These are phyloP conservation scores for Perdita meconis DNA, from an alignment of 2,888 invertebrate species.

Conservation along the genomic window DNA sequence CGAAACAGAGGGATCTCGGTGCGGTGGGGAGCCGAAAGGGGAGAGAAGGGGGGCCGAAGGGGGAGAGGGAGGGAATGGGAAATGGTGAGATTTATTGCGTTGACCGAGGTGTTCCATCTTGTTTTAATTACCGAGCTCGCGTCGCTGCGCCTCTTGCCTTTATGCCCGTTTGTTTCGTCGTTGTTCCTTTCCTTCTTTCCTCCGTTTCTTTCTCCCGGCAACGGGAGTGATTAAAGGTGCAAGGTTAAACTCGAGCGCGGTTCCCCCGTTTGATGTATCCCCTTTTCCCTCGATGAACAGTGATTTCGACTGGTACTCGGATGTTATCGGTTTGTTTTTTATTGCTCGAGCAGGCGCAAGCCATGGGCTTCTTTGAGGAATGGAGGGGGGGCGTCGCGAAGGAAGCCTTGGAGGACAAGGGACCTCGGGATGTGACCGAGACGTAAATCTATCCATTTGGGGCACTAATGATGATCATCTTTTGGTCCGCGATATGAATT, in stretches of 20 bases:
- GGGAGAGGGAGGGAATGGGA: conserved; percentile 57
- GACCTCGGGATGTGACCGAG: background rate
- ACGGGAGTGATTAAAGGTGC: conserved; percentile 23
- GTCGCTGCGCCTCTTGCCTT: conserved; percentile 46
- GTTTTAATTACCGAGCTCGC: conserved; percentile 75
- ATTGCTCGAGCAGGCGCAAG: background rate
- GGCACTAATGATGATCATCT: background rate
- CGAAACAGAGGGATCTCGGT: conserved; percentile 1
- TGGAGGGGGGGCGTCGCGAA: background rate
- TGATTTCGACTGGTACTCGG: conserved; percentile 18
- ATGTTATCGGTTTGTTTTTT: conserved; percentile 38
- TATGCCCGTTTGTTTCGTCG: conserved; percentile 20
- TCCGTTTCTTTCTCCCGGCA: background rate
- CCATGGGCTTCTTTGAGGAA: conserved; percentile 14
- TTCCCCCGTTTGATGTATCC: conserved; percentile 1
- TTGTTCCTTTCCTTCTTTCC: background rate
- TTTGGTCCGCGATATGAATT: background rate
- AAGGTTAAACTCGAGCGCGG: conserved; percentile 16
- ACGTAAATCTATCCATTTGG: background rate
- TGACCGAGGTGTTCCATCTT: conserved; percentile 74
- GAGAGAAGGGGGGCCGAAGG: conserved; percentile 46
- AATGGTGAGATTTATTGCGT: conserved; percentile 75
- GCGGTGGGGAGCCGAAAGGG: background rate
- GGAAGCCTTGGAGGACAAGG: background rate
- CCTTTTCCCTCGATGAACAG: background rate